Conservation (phyloP, 1,140 invertebrate species). For the Melipona quadrifasciata region DNA sequence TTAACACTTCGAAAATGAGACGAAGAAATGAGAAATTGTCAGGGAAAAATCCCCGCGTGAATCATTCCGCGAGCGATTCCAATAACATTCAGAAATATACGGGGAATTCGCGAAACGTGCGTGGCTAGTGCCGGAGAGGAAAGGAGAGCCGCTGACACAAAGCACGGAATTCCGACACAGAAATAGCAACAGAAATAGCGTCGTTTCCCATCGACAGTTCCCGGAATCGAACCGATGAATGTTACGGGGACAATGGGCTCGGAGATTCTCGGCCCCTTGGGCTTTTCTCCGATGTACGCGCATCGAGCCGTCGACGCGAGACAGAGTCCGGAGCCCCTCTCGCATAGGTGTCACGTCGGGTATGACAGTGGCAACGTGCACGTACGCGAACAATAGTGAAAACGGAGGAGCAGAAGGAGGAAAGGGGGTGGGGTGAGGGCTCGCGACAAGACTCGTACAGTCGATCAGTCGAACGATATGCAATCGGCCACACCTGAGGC, state of each 20-base stretch:
- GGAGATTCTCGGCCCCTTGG: not conserved
- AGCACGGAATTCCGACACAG: not conserved
- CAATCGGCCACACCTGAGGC: slow-evolving; percentile 45
- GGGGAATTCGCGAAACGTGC: too few relatives aligned
- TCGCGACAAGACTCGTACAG: slow-evolving; percentile 7
- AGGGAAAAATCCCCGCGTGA: too few relatives aligned
- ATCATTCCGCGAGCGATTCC: too few relatives aligned
- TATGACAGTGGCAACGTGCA: slow-evolving; percentile 1
- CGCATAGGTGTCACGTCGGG: not conserved
- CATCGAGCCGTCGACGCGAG: slow-evolving; percentile 26
- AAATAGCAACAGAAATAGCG: not conserved
- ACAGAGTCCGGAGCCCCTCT: not conserved
- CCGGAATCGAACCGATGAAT: slow-evolving; percentile 10
- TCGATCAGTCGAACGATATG: slow-evolving; percentile 51
- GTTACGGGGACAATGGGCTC: slow-evolving; percentile 2
- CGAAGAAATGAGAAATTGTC: too few relatives aligned
- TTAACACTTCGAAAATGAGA: too few relatives aligned
- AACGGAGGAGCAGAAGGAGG: not conserved
- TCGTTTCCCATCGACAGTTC: not conserved
- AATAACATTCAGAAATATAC: too few relatives aligned
- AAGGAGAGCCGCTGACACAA: not conserved
- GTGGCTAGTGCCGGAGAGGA: too few relatives aligned
- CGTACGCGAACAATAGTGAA: slow-evolving; percentile 13
- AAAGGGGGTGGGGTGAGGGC: too few relatives aligned
- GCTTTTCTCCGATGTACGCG: slow-evolving; percentile 9